Base-by-base conservation (phyloP, 2,888 invertebrate species). In the Ernsta delagoae region DNA sequence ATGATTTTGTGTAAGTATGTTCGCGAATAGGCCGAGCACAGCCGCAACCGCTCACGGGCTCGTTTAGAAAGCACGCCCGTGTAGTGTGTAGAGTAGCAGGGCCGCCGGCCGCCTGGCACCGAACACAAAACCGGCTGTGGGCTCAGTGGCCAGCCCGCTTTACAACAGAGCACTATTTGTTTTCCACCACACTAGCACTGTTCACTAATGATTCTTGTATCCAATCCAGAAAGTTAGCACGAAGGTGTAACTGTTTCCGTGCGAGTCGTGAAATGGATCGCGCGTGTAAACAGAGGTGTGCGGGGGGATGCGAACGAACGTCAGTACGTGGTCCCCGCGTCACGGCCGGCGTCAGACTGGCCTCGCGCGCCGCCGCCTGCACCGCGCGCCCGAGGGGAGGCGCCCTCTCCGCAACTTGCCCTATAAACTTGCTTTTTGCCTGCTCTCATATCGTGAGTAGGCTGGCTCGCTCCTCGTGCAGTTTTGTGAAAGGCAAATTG, bases 401-500 rank as follows among this genome's bases (percentile, higher is more conserved):
- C 77, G 78, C 78, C 78, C 77, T 83, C 77, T 83, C 78, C 81
- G 79, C 84, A 79, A 81, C 80, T 79, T 82, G 87, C 84, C 87
- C 90, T 87, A 87, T 81, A 88, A 87, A 88, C 85, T 88, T 85
- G 86, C 81, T n/a, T 85, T 87, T 83, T 84, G 84, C 77, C 77
- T 78, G 84, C 85, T 84, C 84, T 84, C 82, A 77, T 81, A 82
- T 79, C 83, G 83, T 78, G 87, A 83, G 87, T 83, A 83, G 83
- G 84, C 83, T 77, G 74, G 73, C 75, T 75, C 74, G 74, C 74
- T 80, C 75, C 76, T 81, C 80, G 79, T 85, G 83, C 82, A 85
- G 73, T 85, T 83, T 88, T 82, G 89, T 89, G 86, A 89, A 89
- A 89, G 87, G 86, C 82, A 81, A 84, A 86, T 85, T 83, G 80